Percentiles rank a stretch among this genome's conserved stretches.
Conservation (phyloP, 30 jellyfish, hydroid and myxozoan genomes). For the Aurelia sp. region DNA sequence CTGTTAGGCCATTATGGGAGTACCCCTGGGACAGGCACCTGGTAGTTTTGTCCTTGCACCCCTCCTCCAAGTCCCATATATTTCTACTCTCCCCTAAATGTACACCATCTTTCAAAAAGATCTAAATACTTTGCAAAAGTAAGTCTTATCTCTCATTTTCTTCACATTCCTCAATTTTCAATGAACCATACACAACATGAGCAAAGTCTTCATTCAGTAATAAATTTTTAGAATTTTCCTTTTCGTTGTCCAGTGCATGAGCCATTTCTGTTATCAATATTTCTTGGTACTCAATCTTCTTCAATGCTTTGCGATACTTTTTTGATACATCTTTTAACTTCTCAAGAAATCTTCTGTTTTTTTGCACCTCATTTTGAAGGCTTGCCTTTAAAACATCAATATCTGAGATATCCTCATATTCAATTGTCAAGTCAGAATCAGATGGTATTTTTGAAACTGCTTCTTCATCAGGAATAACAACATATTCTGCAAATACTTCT, state of each 20-base stretch:
- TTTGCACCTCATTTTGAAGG: slow-evolving; percentile 62
- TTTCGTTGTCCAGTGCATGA: slow-evolving; percentile 46
- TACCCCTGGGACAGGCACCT: no score
- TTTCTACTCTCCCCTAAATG: no score
- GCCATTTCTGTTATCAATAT: slow-evolving; percentile 62
- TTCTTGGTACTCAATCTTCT: slow-evolving; percentile 69
- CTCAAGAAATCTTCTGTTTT: slow-evolving; percentile 60
- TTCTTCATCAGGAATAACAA: slow-evolving; percentile 63
- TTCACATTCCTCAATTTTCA: slow-evolving; percentile 77
- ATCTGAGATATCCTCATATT: slow-evolving; percentile 50
- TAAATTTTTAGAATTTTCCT: slow-evolving; percentile 50
- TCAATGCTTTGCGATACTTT: slow-evolving; percentile 68
- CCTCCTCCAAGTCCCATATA: no score
- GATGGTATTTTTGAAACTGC: neutral
- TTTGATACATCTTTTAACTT: slow-evolving; percentile 61
- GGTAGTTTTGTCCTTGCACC: no score
- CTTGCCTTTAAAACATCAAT: slow-evolving; percentile 44
- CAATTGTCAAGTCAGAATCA: slow-evolving; percentile 2
- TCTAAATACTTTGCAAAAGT: no score
- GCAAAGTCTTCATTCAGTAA: slow-evolving; percentile 71
- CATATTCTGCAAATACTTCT: slow-evolving; percentile 47
- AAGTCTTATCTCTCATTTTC: slow-evolving; percentile 18
- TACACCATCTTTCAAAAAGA: no score
- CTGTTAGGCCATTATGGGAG: no score
- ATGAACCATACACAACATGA: slow-evolving; percentile 51